These are phyloP conservation scores for Zootoca vivipara DNA, from an alignment of 2,113 vertebrate species.

Conservation along the genomic window DNA sequence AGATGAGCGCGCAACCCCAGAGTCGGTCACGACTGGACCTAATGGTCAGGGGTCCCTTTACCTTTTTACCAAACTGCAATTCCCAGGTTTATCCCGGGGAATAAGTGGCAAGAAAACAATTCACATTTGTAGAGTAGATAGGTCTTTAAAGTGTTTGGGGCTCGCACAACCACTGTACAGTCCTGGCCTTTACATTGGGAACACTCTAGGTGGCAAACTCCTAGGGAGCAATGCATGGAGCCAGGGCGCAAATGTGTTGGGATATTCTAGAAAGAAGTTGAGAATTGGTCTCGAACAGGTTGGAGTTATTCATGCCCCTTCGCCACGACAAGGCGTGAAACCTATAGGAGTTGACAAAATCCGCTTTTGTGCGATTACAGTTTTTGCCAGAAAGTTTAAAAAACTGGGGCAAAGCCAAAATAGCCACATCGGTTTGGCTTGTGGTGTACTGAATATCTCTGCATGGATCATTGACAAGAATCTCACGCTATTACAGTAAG, in stretches of 20 bases:
- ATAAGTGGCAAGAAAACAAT: neutral
- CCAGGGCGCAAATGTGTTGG: neutral
- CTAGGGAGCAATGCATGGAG: too few relatives aligned
- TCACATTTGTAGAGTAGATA: neutral
- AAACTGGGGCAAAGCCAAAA: too few relatives aligned
- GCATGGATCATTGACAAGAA: neutral
- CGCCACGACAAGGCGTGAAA: neutral
- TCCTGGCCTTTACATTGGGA: too few relatives aligned
- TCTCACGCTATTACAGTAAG: neutral
- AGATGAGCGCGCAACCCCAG: too few relatives aligned
- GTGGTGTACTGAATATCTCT: neutral
- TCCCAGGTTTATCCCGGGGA: neutral
- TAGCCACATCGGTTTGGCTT: neutral
- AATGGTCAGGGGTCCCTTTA: too few relatives aligned
- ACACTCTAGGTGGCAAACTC: too few relatives aligned
- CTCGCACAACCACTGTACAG: too few relatives aligned
- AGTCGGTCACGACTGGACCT: too few relatives aligned
- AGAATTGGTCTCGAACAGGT: too few relatives aligned
- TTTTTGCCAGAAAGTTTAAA: neutral
- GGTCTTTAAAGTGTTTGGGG: neutral
- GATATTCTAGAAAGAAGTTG: too few relatives aligned
- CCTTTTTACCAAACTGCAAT: neutral
- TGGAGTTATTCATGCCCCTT: too few relatives aligned
- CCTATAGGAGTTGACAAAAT: neutral
- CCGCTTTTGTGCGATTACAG: neutral